These are phyloP conservation scores for Cyanoderma ruficeps DNA, from an alignment of 2,113 vertebrate species.

Conservation along the genomic window DNA sequence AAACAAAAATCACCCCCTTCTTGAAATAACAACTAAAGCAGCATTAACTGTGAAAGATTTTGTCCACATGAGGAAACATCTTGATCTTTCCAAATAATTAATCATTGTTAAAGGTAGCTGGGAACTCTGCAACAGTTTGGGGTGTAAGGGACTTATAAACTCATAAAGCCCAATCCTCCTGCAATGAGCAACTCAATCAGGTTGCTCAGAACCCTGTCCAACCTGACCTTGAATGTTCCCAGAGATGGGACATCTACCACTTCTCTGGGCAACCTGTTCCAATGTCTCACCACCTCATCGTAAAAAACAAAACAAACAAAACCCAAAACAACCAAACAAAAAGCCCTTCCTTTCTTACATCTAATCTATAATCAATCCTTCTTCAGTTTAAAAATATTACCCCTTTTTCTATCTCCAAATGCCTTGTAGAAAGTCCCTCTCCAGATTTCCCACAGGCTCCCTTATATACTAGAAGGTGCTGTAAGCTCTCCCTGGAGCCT, in stretches of 20 bases:
- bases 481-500: background rate
- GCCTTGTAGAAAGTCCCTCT: background rate
- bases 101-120: background rate
- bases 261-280: background rate
- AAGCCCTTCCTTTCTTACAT: background rate
- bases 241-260: background rate
- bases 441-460: background rate
- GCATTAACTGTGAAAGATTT: background rate
- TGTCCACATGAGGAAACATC: background rate
- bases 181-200: background rate
- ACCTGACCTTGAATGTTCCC: background rate
- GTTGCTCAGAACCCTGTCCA: background rate
- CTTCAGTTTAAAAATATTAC: background rate
- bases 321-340: background rate
- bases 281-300: rapidly evolving
- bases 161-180: background rate
- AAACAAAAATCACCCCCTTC: background rate
- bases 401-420: background rate
- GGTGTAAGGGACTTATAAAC: background rate
- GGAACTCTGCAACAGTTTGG: background rate
- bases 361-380: background rate
- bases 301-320: background rate
- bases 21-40: background rate
- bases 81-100: background rate
- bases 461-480: background rate